These are phyloP conservation scores for Erannis defoliaria DNA, from an alignment of 2,888 invertebrate genomes.

Conservation along the genomic window DNA sequence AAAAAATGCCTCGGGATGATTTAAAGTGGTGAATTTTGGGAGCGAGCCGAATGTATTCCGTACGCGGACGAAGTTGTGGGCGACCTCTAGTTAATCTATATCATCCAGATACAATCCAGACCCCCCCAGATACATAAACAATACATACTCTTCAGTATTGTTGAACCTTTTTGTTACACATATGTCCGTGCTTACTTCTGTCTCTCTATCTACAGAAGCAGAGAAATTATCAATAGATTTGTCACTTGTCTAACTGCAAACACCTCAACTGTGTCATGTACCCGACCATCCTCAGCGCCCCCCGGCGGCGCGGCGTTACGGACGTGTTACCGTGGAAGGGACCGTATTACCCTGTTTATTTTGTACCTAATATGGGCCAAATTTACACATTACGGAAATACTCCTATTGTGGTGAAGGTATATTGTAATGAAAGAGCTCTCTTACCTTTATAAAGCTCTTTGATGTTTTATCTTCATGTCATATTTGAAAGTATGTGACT, in stretches of 20 bases:
- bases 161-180: too few species aligned
- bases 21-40: too few species aligned
- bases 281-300: background rate
- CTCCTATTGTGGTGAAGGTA: constrained; percentile 14
- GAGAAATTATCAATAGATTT: too few species aligned
- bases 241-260: constrained; percentile 2
- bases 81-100: too few species aligned
- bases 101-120: too few species aligned
- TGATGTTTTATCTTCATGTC: background rate
- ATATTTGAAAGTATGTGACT: background rate
- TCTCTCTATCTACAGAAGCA: too few species aligned
- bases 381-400: constrained; percentile 13
- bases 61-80: too few species aligned
- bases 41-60: too few species aligned
- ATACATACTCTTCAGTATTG: too few species aligned
- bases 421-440: constrained; percentile 13
- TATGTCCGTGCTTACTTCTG: too few species aligned
- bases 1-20: too few species aligned
- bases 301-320: constrained; percentile 9
- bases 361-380: constrained; percentile 13
- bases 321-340: constrained; percentile 26
- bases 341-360: constrained; percentile 33
- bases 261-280: constrained; percentile 2
- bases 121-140: too few species aligned
- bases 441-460: background rate